phyloP scores from a whole-genome alignment of 1,140 invertebrate genomes.

The Meloidogyne hapla region DNA sequence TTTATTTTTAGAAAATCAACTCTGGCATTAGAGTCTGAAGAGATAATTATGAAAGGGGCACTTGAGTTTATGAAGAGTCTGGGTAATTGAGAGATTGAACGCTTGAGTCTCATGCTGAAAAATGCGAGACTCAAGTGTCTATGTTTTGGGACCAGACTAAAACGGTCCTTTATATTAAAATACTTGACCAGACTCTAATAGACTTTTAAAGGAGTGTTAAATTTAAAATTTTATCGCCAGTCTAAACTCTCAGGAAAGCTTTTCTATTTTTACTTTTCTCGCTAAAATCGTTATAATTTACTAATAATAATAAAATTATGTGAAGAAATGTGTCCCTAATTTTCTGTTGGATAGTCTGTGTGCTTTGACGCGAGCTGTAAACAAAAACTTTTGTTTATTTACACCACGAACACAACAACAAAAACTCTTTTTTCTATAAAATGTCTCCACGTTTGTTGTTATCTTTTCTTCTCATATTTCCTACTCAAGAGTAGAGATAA shows the following conservation, averaged over 20 bases:
- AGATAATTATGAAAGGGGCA: neutral
- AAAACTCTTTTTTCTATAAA: neutral
- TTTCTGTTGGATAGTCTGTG: neutral
- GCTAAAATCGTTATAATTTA: neutral
- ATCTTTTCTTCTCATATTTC: too few species aligned
- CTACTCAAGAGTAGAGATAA: too few species aligned
- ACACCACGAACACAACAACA: neutral
- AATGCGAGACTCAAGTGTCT: neutral
- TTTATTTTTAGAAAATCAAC: neutral
- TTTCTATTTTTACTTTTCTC: too few species aligned
- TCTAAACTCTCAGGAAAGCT: neutral
- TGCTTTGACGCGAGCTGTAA: slow-evolving; percentile 2
- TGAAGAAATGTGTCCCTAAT: slow-evolving; percentile 2
- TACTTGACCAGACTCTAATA: neutral
- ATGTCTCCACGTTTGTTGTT: neutral
- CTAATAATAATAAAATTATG: slow-evolving; percentile 4
- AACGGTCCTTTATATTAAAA: neutral
- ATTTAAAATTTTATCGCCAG: neutral
- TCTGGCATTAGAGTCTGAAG: neutral
- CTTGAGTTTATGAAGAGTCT: neutral
- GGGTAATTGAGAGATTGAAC: neutral
- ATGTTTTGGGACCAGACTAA: neutral
- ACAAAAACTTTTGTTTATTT: neutral
- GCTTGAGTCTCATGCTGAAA: neutral
- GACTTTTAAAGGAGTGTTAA: neutral